These are phyloP conservation scores for Gasteruption jaculator DNA, from an alignment of 2,888 invertebrate genomes.

Conservation along the genomic window DNA sequence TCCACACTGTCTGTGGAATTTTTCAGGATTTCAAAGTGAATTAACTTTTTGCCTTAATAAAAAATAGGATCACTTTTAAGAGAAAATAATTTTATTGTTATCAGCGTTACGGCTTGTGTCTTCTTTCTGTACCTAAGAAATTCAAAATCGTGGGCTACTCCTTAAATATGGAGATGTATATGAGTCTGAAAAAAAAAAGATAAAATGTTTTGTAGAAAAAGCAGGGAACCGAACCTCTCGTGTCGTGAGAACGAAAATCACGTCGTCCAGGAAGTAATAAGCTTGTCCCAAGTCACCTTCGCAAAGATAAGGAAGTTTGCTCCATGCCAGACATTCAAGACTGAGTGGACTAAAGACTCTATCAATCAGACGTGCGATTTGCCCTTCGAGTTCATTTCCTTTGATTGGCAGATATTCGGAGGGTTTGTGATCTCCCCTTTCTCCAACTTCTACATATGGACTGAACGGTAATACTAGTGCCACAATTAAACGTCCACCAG, in stretches of 20 bases:
- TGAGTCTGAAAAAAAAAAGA: too few species aligned
- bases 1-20: too few species aligned
- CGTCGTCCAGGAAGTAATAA: conserved; percentile 89
- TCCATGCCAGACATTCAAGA: conserved; percentile 78
- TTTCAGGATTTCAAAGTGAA: too few species aligned
- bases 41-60: too few species aligned
- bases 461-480: conserved; percentile 91
- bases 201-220: too few species aligned
- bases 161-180: too few species aligned
- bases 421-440: conserved; percentile 66
- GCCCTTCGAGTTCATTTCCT: conserved; percentile 72
- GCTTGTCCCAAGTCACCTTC: conserved; percentile 92
- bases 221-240: too few species aligned
- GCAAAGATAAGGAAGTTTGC: conserved; percentile 90
- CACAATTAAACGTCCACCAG: conserved; percentile 74
- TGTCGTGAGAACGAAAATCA: conserved; percentile 81
- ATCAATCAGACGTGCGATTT: conserved; percentile 67
- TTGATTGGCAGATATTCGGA: conserved; percentile 65
- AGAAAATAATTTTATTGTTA: too few species aligned
- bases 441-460: conserved; percentile 89
- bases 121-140: too few species aligned
- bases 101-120: too few species aligned
- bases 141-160: too few species aligned
- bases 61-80: too few species aligned
- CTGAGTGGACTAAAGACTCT: conserved; percentile 64